phyloP scores from a whole-genome alignment of 2,113 vertebrate species.

The Castor canadensis region DNA sequence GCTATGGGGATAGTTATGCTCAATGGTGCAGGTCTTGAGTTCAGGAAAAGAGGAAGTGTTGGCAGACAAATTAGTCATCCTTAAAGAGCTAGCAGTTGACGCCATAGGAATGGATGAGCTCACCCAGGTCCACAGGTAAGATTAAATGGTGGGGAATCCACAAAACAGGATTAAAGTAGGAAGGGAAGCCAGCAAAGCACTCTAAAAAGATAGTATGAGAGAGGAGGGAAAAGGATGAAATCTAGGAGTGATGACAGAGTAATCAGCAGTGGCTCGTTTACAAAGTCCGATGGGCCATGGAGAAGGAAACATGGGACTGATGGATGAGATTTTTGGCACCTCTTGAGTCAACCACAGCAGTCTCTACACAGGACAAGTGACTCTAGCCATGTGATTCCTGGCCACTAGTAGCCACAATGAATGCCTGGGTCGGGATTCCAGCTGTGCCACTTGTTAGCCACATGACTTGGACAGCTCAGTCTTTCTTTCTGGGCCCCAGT shows the following conservation, averaged over 20 bases:
- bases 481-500: not conserved
- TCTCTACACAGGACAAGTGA: not conserved
- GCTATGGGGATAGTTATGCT: no score
- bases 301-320: not conserved
- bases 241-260: not conserved
- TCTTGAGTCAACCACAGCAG: not conserved
- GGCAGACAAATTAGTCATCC: not conserved
- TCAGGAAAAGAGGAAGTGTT: not conserved
- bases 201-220: not conserved
- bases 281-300: accelerated
- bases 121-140: not conserved
- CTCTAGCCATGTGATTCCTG: not conserved
- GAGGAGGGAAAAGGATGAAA: not conserved
- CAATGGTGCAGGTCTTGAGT: not conserved
- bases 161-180: not conserved
- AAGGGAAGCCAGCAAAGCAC: not conserved
- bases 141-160: not conserved
- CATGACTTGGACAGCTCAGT: not conserved
- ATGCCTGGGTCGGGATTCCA: not conserved
- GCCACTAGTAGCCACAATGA: not conserved
- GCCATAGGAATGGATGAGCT: not conserved
- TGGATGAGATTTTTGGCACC: not conserved
- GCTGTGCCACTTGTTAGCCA: not conserved
- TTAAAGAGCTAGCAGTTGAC: not conserved
- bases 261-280: no score